Base-by-base conservation (phyloP, 2,113 vertebrate species). In the Atrichornis clamosus region DNA sequence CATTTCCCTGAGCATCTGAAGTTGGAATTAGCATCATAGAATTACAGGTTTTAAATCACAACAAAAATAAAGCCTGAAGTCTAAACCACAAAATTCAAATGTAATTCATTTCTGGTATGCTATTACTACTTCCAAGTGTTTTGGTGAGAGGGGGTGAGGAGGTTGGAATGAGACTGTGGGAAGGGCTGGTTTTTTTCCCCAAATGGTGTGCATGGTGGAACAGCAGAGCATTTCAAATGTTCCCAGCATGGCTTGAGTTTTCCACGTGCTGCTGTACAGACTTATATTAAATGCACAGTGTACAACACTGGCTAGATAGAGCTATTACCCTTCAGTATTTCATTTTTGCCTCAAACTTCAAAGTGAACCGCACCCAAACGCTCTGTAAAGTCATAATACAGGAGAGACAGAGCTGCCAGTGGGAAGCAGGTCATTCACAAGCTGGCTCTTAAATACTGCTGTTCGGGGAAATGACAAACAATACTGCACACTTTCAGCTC, bases 341-440 rank as follows among this genome's bases (percentile, higher is more conserved):
- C 55, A 47, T 55, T 96, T 95, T 77, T 90, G 46, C 63, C 63
- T 70, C 67, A 74, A 88, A 85, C 91, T 91, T 96, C 91, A 96
- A 93, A 96, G 84, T 10, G 39, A 91, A 81, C 78, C 17, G 0
- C 90, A 70, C 78, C 89, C 70, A 72, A 93, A 83, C 84, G 44
- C 47, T 80, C 63, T 50, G 46, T 16, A 16, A 73, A 89, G 74
- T 44, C 1, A 0, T 64, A 84, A 89, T 13, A 39, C 0, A 0
- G 39, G 44, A 80, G 60, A 84, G 50, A 73, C 0, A 0, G 41
- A 91, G 59, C 53, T 13, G 3, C 63, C 74, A 65, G 70, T 1
- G 30, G 42, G 78, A 93, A 87, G 70, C 53, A 79, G 53, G 46
- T 77, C 67, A 74, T 55, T 24, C 37, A 85, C 1, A 1, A 85